Evolutionary conservation across 2,797 vertebrate genomes (phyloP), one percentile per base, ranked within the genome.

Genomic region (Cirrhinus molitorella): DNA sequence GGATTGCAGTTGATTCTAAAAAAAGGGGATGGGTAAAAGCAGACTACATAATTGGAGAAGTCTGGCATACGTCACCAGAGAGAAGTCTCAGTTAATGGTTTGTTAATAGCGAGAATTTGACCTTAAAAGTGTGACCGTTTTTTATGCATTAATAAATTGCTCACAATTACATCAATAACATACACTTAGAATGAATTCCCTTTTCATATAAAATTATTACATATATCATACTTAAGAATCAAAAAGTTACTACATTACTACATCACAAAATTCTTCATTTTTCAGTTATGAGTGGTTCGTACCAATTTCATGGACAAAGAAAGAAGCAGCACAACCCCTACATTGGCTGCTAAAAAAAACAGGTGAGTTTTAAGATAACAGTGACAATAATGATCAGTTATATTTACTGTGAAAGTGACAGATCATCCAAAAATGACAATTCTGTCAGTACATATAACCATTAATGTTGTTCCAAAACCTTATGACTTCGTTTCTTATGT

Each of bases 271-370:
- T 73, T 49, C 1, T 73, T 67, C 66, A 12, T 89, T 68, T 67
- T 66, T 8, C 91, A 99, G 98, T 14, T 99, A 99, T 89, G 17
- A 75, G 77, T 99, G 98, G 98, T 95, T 93, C 0, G 83, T 97
- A 8, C 97, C 96, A 21, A 91, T 99, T 80, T 91, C 89, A 0
- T 98, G 94, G 92, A 89, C 83, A 83, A 97, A 21, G 12, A 19
- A 0, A 0, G 19, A 0, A 0, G 0, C 0, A 0, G 0, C 0
- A 0, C 17, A 74, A 55, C 0, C 0, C 0, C 0, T 0, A 0
- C 16, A 11, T 21, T 99, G 97, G 97, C 90, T 99, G 85, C 0
- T 0, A 0, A 0, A 0, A 0, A 37, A 34, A 75, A 40, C 75
- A 83, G 79, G 95, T 95, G 88, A 45, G 74, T 53, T 66, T 65